phyloP scores from a whole-genome alignment of 2,797 vertebrate genomes.

The Alosa sapidissima region DNA sequence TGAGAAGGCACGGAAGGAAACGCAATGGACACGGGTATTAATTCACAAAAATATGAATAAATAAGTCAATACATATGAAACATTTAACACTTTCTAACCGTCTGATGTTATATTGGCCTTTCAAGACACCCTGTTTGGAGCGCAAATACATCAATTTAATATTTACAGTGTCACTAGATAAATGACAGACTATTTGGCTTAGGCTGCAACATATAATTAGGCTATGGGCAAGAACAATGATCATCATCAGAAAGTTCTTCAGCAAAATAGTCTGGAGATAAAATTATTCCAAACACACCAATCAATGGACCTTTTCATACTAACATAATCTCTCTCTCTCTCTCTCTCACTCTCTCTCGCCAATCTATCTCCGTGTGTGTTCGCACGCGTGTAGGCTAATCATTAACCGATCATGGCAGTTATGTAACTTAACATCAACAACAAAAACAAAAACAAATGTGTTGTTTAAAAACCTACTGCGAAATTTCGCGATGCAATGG shows the following conservation, averaged over 20 bases:
- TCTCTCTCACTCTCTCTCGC: neutral
- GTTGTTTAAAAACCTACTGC: neutral
- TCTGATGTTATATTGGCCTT: neutral
- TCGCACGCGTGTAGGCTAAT: neutral
- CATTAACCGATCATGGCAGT: conserved; percentile 16
- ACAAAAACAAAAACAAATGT: neutral
- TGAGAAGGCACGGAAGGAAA: neutral
- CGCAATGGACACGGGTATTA: neutral
- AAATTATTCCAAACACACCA: neutral
- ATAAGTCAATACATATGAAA: neutral
- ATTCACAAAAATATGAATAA: neutral
- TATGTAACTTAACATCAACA: conserved; percentile 11
- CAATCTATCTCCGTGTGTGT: neutral
- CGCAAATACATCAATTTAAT: neutral
- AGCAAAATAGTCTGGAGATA: neutral
- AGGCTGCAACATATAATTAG: no score
- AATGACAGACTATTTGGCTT: no score
- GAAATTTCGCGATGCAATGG: neutral
- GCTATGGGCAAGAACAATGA: neutral
- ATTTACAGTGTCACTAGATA: neutral
- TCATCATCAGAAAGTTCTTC: neutral
- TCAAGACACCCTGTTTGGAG: no score
- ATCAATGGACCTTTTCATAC: neutral
- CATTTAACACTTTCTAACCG: neutral
- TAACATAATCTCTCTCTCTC: neutral